Evolutionary conservation across 1,140 invertebrate genomes (phyloP).

Genomic region (Bombus breviceps): DNA sequence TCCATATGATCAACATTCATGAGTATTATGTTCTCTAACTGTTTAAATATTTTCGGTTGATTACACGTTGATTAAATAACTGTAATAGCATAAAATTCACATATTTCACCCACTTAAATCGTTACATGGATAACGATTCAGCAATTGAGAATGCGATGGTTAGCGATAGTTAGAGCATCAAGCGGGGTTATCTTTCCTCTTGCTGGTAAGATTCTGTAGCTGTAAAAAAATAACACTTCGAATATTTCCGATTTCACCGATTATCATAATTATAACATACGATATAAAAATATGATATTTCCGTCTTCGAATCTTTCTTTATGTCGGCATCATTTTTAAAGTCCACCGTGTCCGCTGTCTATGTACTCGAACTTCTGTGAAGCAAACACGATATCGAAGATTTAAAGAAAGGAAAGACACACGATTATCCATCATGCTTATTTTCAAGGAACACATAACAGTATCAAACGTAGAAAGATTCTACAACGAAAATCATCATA

Average conservation of each 20-base stretch:
- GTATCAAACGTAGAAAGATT: conserved; percentile 24
- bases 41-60: background rate
- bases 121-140: background rate
- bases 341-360: conserved; percentile 80
- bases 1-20: background rate
- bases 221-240: conserved; percentile 79
- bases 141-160: conserved; percentile 9
- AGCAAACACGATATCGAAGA: conserved; percentile 66
- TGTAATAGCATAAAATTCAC: background rate
- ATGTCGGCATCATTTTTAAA: conserved; percentile 69
- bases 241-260: conserved; percentile 27
- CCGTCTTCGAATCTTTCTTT: conserved; percentile 49
- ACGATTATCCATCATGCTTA: background rate
- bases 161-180: conserved; percentile 67
- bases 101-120: background rate
- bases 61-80: background rate
- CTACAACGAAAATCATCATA: conserved; percentile 37
- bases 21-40: background rate
- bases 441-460: background rate
- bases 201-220: conserved; percentile 82
- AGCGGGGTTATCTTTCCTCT: conserved; percentile 80
- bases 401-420: conserved; percentile 43
- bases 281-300: conserved; percentile 17
- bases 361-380: conserved; percentile 82
- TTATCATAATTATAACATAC: background rate